Percentiles rank a stretch among this genome's conserved stretches.
Conservation (phyloP, 1,140 invertebrate species). For the Polyergus mexicanus region DNA sequence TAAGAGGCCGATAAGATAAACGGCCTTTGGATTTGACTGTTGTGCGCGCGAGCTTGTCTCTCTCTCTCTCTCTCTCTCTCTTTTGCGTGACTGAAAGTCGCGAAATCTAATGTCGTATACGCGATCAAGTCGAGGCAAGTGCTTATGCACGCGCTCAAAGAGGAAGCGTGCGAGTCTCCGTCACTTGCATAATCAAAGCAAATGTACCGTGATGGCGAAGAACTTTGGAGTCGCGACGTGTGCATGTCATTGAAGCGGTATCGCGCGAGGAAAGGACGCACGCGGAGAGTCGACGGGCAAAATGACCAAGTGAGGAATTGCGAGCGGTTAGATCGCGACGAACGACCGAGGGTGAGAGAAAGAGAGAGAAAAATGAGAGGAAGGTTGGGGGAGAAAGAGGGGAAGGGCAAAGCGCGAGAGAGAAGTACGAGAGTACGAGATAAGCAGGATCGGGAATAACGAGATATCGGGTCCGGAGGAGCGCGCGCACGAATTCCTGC, state of each 20-base stretch:
- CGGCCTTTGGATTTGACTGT: neutral
- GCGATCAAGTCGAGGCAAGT: neutral
- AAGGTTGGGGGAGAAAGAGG: neutral
- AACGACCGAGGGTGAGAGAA: neutral
- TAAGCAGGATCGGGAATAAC: neutral
- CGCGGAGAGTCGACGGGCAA: neutral
- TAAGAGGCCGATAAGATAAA: neutral
- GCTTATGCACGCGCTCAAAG: neutral
- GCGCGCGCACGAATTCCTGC: neutral
- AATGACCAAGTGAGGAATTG: neutral
- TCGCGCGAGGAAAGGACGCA: neutral
- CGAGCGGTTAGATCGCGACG: neutral
- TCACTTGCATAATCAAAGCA: slow-evolving; percentile 1
- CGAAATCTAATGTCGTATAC: neutral
- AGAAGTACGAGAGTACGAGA: slow-evolving; percentile 43
- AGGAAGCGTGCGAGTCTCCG: neutral
- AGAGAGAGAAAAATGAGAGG: neutral
- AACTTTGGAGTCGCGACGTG: neutral
- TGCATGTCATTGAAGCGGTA: neutral
- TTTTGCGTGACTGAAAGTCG: neutral
- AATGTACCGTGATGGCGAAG: slow-evolving; percentile 16
- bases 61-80: neutral
- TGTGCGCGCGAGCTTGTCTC: neutral
- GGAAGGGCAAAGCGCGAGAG: neutral
- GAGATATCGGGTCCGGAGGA: neutral